A percentile compares a stretch with the other conserved stretches of the same genome.
Conservation (phyloP, 2,888 invertebrate genomes). For the Polydesmus complanatus region DNA sequence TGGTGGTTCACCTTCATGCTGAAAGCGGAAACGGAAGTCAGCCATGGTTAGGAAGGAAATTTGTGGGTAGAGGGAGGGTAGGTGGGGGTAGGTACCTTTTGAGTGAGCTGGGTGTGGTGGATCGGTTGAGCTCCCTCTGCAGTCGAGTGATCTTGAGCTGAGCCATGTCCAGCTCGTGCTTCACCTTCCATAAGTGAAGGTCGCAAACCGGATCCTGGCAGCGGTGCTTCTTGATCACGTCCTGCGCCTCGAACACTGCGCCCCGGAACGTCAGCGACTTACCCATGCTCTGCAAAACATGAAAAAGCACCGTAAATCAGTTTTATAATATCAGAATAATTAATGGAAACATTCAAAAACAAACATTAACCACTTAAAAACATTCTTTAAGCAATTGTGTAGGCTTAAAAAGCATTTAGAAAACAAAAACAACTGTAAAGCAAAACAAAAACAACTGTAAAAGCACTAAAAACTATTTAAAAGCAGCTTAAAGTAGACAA, state of each 20-base stretch:
- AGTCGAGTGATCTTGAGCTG: constrained; percentile 68
- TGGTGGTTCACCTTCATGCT: constrained; percentile 32
- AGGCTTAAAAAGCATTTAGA: no score
- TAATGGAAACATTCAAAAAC: not conserved
- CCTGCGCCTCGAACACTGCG: constrained; percentile 63
- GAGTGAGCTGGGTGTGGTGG: no score
- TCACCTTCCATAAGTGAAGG: constrained; percentile 62
- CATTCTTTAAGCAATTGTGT: no score
- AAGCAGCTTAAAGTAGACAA: no score
- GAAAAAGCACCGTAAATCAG: not conserved
- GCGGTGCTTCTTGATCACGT: constrained; percentile 55
- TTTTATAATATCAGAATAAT: not conserved
- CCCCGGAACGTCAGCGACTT: constrained; percentile 69
- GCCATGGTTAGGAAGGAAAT: not conserved
- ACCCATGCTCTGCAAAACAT: constrained; percentile 43
- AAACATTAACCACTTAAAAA: no score
- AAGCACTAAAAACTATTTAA: no score
- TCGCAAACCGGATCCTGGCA: constrained; percentile 38
- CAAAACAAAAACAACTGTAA: no score
- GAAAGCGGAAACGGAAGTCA: not conserved
- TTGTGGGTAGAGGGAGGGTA: not conserved
- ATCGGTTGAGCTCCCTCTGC: constrained; percentile 70
- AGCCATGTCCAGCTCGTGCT: constrained; percentile 78
- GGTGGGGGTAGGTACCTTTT: not conserved
- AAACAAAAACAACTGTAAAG: no score